phyloP scores from a whole-genome alignment of 1,140 invertebrate species.

The Drosophila subpulchrella region DNA sequence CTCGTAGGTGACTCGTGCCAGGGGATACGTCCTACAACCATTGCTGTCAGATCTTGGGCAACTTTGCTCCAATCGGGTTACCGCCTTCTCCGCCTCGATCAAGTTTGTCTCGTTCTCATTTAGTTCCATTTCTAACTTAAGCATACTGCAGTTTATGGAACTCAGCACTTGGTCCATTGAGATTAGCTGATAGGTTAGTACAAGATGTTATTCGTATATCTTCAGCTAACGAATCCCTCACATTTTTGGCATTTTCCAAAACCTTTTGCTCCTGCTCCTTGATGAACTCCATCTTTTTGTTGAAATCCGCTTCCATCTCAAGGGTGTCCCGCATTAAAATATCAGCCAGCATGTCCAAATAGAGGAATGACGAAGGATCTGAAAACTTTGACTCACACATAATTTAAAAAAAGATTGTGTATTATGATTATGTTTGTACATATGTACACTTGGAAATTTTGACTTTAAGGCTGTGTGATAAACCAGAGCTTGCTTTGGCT shows the following conservation, averaged over 20 bases:
- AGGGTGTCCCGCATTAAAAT: conserved; percentile 32
- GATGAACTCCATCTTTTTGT: conserved; percentile 40
- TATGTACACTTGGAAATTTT: background rate
- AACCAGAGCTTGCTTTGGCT: background rate
- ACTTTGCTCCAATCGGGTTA: conserved; percentile 13
- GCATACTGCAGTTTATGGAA: conserved; percentile 13
- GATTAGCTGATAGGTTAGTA: background rate
- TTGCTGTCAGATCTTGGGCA: background rate
- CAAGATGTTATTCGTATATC: no score
- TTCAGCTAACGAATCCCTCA: background rate
- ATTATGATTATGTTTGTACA: background rate
- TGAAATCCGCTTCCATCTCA: conserved; percentile 44
- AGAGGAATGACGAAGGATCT: conserved; percentile 43
- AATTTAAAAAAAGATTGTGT: conserved; percentile 1
- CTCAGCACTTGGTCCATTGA: conserved; percentile 19
- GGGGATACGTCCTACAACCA: background rate
- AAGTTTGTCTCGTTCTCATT: conserved; percentile 37
- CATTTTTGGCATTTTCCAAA: conserved; percentile 40
- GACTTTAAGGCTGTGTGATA: background rate
- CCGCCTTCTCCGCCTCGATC: conserved; percentile 14
- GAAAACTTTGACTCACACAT: conserved; percentile 28
- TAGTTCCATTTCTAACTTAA: conserved; percentile 45
- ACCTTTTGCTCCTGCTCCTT: conserved; percentile 33
- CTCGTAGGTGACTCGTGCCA: conserved; percentile 16
- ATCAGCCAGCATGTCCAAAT: conserved; percentile 41